A percentile compares a stretch with the other conserved stretches of the same genome.
phyloP scores from a whole-genome alignment of 2,113 vertebrate species.

The Antigone vipio region DNA sequence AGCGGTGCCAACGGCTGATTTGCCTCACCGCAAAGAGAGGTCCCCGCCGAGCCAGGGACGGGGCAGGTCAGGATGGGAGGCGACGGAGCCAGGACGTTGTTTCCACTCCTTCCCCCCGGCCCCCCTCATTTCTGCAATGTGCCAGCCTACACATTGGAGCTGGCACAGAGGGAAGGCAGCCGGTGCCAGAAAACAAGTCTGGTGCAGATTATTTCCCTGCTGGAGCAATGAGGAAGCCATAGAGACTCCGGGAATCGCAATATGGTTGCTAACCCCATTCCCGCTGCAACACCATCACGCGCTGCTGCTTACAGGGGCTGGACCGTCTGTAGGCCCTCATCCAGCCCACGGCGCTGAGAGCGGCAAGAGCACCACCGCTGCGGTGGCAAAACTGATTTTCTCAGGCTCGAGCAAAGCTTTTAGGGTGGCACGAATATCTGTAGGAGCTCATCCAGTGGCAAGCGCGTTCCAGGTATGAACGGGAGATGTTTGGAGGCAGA shows the following conservation, averaged over 20 bases:
- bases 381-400: rapidly evolving
- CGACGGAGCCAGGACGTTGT: not conserved
- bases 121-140: not conserved
- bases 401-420: not conserved
- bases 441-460: not conserved
- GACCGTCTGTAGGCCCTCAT: not conserved
- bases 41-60: rapidly evolving
- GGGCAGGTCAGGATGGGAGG: not conserved
- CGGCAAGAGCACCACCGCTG: not conserved
- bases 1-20: rapidly evolving
- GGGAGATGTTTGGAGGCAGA: not conserved
- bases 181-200: constrained; percentile 55
- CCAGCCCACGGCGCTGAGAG: rapidly evolving
- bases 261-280: not conserved
- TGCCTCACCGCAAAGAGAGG: not conserved
- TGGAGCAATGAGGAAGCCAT: constrained; percentile 15
- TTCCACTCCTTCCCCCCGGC: not conserved
- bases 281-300: not conserved
- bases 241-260: not conserved
- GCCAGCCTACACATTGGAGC: constrained; percentile 57
- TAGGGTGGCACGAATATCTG: rapidly evolving
- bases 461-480: not conserved
- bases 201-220: constrained; percentile 43
- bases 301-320: not conserved
- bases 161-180: not conserved